phyloP scores from a whole-genome alignment of 1,140 invertebrate genomes.

The Lamellibrachia luymesi region DNA sequence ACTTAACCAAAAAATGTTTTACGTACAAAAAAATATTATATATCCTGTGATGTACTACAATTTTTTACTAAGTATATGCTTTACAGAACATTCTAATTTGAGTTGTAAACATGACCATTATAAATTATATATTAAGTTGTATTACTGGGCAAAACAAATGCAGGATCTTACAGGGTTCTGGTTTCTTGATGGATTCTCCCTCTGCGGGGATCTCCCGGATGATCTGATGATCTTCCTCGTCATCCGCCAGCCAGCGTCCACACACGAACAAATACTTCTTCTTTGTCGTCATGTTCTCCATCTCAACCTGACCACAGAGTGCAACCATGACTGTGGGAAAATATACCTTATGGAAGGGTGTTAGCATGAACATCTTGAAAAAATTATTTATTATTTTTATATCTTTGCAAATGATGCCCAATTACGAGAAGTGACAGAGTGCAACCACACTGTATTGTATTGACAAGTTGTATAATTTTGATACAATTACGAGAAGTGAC shows the following conservation, averaged over 20 bases:
- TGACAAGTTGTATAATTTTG: too few relatives aligned
- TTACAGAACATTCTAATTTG: too few relatives aligned
- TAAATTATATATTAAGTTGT: background rate
- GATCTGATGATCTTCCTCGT: constrained; percentile 53
- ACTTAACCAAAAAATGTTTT: too few relatives aligned
- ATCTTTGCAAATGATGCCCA: background rate
- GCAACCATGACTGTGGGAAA: background rate
- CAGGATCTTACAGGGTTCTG: constrained; percentile 23
- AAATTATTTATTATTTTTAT: too few relatives aligned
- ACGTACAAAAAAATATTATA: too few relatives aligned
- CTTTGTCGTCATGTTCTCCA: constrained; percentile 49
- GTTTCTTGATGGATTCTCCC: constrained; percentile 49
- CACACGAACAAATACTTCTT: constrained; percentile 51
- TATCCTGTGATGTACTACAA: too few relatives aligned
- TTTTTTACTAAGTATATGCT: too few relatives aligned
- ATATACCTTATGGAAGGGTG: background rate
- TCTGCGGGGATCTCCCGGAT: constrained; percentile 55
- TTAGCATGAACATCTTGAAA: background rate
- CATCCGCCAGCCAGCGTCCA: constrained; percentile 52
- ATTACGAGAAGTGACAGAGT: background rate
- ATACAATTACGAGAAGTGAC: background rate
- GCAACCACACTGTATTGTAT: too few relatives aligned
- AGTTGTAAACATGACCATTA: background rate
- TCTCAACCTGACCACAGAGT: constrained; percentile 46
- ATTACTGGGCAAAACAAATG: background rate